Evolutionary conservation across 2,113 vertebrate species (phyloP), one percentile per base, ranked within the genome.

Genomic region (Peromyscus leucopus): DNA sequence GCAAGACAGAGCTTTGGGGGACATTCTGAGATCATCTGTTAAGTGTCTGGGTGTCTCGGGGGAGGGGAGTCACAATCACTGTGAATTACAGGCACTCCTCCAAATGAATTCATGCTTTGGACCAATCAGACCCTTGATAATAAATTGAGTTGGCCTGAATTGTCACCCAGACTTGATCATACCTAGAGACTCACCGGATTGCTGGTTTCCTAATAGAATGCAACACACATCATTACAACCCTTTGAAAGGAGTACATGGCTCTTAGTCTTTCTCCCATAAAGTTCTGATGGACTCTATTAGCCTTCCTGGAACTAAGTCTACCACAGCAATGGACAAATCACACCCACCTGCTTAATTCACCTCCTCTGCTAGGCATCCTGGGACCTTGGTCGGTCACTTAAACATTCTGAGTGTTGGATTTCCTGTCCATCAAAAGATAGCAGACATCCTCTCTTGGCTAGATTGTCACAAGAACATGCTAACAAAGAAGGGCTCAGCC

Each of bases 191-290:
- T 90, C 36, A 51, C 22, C 21, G 19, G 17, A 51, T 57, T 55
- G 57, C 84, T 65, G 51, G 13, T 79, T 97, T 95, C 48, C 93
- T 74, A 83, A 67, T 22, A 72, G 24, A 61, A 71, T 13, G 71
- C 92, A 84, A 16, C 55, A 55, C 24, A 8, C 7, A 17, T 78
- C 46, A 31, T 78, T 48, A 51, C 15, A 51, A 51, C 7, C 31
- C 26, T 17, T 5, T 0, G 17, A n/a, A 72, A 72, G 17, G 63
- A 65, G 71, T 39, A 36, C 21, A n/a, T 21, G 71, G 36, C 86
- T 94, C 85, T 91, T 65, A 39, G 63, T 42, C 87, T 95, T 92
- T 82, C 80, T 96, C 86, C 67, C 69, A 63, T 39, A 33, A 13
- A 12, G 21, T 61, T 72, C 46, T 89, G 57, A 86, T 63, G 39